Conservation (phyloP, 1,140 invertebrate species). For the Papilio polytes region DNA sequence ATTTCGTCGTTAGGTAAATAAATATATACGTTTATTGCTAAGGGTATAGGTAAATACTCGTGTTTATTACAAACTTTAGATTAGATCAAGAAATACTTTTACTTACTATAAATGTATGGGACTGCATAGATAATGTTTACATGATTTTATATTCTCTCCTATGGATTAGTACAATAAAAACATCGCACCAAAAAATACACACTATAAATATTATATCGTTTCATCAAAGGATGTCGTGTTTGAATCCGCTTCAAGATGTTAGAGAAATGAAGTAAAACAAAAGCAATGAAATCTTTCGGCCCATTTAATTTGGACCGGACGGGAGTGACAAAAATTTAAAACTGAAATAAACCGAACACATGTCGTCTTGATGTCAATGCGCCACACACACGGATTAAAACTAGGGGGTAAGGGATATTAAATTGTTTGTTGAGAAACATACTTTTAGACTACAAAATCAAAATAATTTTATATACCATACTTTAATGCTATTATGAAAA, state of each 20-base stretch:
- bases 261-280: constrained; percentile 60
- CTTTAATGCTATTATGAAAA: background rate
- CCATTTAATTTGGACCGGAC: constrained; percentile 81
- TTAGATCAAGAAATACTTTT: no score
- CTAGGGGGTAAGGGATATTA: constrained; percentile 14
- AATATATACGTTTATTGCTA: no score
- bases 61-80: no score
- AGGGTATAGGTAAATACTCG: no score
- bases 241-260: constrained; percentile 49
- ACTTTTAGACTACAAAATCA: background rate
- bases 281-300: constrained; percentile 75
- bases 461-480: background rate
- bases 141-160: background rate
- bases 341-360: constrained; percentile 81
- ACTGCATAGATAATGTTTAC: no score
- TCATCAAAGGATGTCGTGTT: constrained; percentile 75
- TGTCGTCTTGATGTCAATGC: constrained; percentile 70
- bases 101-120: no score
- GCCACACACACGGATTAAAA: constrained; percentile 50
- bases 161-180: background rate
- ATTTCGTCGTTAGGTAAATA: no score
- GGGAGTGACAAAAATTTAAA: constrained; percentile 80
- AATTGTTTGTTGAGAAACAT: background rate
- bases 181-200: constrained; percentile 40
- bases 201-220: constrained; percentile 46